Base-by-base conservation (phyloP, 64 coral and sea anemone species). In the Cladopsammia gracilis region DNA sequence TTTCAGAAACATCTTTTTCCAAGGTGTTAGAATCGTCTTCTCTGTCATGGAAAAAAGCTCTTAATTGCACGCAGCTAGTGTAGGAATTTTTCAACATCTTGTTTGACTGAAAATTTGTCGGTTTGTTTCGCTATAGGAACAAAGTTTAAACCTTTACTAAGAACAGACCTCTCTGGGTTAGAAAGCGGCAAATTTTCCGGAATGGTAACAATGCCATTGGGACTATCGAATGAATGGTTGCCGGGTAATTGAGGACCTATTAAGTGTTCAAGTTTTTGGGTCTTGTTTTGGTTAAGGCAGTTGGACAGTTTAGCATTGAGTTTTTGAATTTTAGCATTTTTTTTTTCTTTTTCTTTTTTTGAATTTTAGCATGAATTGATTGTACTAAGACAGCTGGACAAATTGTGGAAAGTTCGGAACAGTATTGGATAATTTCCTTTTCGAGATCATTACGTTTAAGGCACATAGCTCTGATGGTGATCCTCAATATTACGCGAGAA, bases 321-420 rank as follows among this genome's bases (percentile, higher is more conserved):
- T 48, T 88, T 62, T 48, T 94, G 92, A 79, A 94, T 88, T 87
- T 93, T 87, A n/a, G n/a, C n/a, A n/a, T n/a, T n/a, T n/a, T n/a
- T n/a, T n/a, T n/a, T n/a, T n/a, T n/a, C n/a, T n/a, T n/a, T n/a
- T n/a, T n/a, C n/a, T n/a, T n/a, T n/a, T n/a, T n/a, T n/a, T n/a
- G n/a, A n/a, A n/a, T n/a, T n/a, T n/a, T n/a, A 45, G 69, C 23
- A 16, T 74, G 10, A 60, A 80, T 88, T 16, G 72, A 80, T 18
- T n/a, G 52, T 20, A 93, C 83, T 79, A 88, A 79, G 49, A 79
- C 22, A 15, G 49, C 26, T 50, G 83, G 73, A 66, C 90, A 87
- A 10, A 69, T 42, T 42, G 62, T 88, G 50, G 69, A 62, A 44
- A 93, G 72, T 72, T 93, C 14, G 11, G 73, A 78, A 50, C 83